Evolutionary conservation across 2,888 invertebrate genomes (phyloP).

Genomic region (Cecidostiba fungosa): DNA sequence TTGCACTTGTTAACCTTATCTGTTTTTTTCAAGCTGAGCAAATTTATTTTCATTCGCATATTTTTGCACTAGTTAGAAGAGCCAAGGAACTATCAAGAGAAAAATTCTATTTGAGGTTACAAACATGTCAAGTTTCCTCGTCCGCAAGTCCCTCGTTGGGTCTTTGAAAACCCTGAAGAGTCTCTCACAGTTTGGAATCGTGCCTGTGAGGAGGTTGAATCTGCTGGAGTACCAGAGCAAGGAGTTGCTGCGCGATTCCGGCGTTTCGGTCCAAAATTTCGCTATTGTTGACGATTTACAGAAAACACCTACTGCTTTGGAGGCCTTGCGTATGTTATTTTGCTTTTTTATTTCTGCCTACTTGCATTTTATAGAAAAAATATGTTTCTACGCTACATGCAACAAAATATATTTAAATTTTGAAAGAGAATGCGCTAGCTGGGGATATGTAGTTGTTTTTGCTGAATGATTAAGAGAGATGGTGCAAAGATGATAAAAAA

Average conservation of each 20-base stretch:
- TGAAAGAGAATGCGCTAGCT: not conserved
- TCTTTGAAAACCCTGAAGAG: conserved; percentile 68
- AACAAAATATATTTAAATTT: not conserved
- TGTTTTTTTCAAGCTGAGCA: not conserved
- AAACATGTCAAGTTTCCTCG: conserved; percentile 75
- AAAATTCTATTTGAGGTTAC: conserved; percentile 62
- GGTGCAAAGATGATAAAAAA: not conserved
- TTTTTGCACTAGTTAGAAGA: conserved; percentile 8
- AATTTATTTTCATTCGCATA: not conserved
- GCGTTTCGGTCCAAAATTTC: conserved; percentile 94
- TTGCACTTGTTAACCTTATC: conserved; percentile 13
- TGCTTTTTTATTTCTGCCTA: not conserved
- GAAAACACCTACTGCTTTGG: conserved; percentile 82
- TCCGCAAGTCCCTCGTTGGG: conserved; percentile 65
- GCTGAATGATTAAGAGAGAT: not conserved
- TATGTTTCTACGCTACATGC: not conserved
- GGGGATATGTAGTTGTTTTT: not conserved
- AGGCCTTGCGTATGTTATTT: conserved; percentile 85
- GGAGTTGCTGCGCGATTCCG: conserved; percentile 91
- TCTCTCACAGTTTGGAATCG: conserved; percentile 66
- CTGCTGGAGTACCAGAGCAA: conserved; percentile 99
- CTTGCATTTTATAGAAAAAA: not conserved
- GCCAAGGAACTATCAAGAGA: not conserved
- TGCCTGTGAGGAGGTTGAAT: conserved; percentile 86
- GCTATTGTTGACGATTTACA: conserved; percentile 88